Conservation (phyloP, 2,113 vertebrate species). For the human (Homo sapiens) region GRCh38 chr6:122633501-122634000, state of each 20-base stretch:
- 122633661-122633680: not conserved
- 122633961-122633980: not conserved
- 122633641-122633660: not conserved
- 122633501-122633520: not conserved
- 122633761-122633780: not conserved
- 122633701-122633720: slow-evolving; percentile 11
- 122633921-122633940: not conserved
- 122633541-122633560: not conserved
- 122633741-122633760: not conserved
- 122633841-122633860: not conserved
- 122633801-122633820: not conserved
- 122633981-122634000: not conserved
- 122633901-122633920: not conserved
- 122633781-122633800: not conserved
- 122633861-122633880: not conserved
- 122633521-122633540: not conserved
- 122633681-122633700: not conserved
- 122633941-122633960: too few species aligned
- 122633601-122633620: not conserved
- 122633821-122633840: not conserved
- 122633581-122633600: not conserved
- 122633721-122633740: not conserved
- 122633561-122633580: not conserved
- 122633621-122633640: not conserved
- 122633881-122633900: not conserved